Evolutionary conservation across 2,797 vertebrate genomes (phyloP).

Genomic region (Telmatherina bonti): DNA sequence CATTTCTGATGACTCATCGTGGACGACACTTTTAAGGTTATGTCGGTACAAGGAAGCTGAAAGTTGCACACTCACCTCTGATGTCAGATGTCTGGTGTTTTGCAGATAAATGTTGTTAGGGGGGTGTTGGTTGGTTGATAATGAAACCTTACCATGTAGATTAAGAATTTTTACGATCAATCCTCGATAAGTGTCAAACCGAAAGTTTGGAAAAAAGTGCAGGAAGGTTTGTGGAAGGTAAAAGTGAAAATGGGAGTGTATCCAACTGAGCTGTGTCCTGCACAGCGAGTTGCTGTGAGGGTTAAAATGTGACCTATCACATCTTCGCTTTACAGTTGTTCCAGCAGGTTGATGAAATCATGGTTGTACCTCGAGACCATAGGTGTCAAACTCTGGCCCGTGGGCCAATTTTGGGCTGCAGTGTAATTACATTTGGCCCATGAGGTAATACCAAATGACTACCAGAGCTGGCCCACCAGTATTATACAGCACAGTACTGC

Average conservation of each 20-base stretch:
- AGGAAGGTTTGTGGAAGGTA: neutral
- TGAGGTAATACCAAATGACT: too few species aligned
- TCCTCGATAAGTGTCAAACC: too few species aligned
- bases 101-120: neutral
- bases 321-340: neutral
- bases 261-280: neutral
- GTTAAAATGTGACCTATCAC: neutral
- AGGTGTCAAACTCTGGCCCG: too few species aligned
- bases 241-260: neutral
- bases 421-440: too few species aligned
- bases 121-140: neutral
- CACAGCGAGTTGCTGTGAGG: neutral
- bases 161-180: too few species aligned
- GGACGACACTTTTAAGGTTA: neutral
- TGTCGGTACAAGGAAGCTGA: neutral
- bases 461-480: too few species aligned
- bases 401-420: too few species aligned
- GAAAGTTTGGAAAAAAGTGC: too few species aligned
- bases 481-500: too few species aligned
- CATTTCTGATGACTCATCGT: neutral
- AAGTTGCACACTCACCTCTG: neutral
- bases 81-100: neutral
- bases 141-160: neutral
- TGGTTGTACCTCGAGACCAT: neutral
- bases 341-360: neutral